Conservation (phyloP, 2,797 vertebrate genomes). For the Sarcophilus harrisii region DNA sequence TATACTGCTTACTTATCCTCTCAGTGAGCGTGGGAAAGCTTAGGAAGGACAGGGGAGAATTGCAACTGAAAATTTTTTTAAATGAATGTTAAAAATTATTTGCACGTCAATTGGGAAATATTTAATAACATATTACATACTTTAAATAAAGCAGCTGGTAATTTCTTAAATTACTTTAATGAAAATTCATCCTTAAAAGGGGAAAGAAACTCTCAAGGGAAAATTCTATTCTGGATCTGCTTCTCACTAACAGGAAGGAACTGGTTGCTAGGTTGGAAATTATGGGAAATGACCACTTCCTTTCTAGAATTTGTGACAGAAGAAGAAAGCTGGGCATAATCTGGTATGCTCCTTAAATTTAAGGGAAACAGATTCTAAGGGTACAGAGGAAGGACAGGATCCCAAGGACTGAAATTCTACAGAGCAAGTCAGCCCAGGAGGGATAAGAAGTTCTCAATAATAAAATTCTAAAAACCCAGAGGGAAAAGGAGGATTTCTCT, state of each 20-base stretch:
- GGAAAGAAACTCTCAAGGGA: not conserved
- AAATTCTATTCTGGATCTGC: not conserved
- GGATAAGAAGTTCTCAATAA: not conserved
- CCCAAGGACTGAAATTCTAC: not conserved
- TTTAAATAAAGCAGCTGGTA: not conserved
- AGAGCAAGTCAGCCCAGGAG: not conserved
- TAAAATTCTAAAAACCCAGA: not conserved
- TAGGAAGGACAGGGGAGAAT: not conserved
- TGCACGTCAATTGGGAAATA: not conserved
- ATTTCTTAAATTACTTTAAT: not conserved
- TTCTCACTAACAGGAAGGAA: not conserved
- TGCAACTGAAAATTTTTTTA: not conserved
- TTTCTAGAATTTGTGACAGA: not conserved
- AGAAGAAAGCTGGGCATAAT: not conserved
- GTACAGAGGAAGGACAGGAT: not conserved
- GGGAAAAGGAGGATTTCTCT: not conserved
- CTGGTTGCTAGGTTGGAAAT: constrained; percentile 1
- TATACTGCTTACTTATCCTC: not conserved
- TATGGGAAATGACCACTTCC: not conserved
- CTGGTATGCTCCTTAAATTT: not conserved
- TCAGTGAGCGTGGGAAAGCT: not conserved
- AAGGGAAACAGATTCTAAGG: not conserved
- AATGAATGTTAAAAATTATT: not conserved
- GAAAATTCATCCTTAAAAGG: not conserved
- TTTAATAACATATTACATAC: not conserved